Conservation (phyloP, 30 jellyfish, hydroid and myxozoan genomes). For the Cassiopea andromeda region DNA sequence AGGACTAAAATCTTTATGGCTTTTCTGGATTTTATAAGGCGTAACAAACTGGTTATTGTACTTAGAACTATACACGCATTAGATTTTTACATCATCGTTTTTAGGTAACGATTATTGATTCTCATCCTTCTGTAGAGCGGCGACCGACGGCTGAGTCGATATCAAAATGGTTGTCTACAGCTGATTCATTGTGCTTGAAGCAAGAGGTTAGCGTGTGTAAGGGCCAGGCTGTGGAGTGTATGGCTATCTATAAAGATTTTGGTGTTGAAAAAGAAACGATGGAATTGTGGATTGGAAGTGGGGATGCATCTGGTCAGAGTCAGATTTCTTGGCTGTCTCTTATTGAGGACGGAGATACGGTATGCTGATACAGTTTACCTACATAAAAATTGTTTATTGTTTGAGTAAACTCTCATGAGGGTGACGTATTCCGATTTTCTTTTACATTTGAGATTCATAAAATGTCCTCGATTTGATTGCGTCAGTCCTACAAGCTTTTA, state of each 20-base stretch:
- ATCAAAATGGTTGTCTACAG: slow-evolving; percentile 62
- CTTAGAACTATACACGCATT: no score
- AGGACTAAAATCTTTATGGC: no score
- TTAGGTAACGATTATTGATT: no score
- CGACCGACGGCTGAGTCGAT: slow-evolving; percentile 84
- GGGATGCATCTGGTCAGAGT: slow-evolving; percentile 73
- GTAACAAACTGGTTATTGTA: no score
- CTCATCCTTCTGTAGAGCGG: slow-evolving; percentile 34
- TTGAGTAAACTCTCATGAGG: not conserved
- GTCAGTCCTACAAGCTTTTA: no score
- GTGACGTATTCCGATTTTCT: no score
- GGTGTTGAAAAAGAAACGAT: slow-evolving; percentile 23
- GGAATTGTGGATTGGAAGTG: slow-evolving; percentile 95
- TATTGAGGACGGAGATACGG: slow-evolving; percentile 46
- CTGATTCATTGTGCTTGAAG: slow-evolving; percentile 80
- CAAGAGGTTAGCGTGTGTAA: slow-evolving; percentile 84
- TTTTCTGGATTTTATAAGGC: no score
- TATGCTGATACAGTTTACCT: not conserved
- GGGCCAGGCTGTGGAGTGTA: slow-evolving; percentile 85
- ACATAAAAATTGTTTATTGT: no score
- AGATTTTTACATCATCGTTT: no score
- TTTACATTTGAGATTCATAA: no score
- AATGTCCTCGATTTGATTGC: no score
- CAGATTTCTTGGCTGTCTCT: slow-evolving; percentile 90
- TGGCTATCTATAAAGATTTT: slow-evolving; percentile 49